phyloP scores from a whole-genome alignment of 2,797 vertebrate species.

The Dipus sagitta region DNA sequence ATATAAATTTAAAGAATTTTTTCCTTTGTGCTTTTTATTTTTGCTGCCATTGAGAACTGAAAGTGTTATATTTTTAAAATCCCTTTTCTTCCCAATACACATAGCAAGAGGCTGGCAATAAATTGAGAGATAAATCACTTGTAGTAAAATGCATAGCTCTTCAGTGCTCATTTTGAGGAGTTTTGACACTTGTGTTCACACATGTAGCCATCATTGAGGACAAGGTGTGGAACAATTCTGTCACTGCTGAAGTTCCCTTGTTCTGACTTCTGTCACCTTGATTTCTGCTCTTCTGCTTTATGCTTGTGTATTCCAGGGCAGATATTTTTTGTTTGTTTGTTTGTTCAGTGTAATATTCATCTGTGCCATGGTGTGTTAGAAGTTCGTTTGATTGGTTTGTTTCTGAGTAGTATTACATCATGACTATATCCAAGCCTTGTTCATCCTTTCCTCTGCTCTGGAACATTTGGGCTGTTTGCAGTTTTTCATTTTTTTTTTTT shows the following conservation, averaged over 20 bases:
- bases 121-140: neutral
- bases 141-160: neutral
- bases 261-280: neutral
- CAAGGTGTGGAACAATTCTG: neutral
- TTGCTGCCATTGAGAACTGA: conserved; percentile 21
- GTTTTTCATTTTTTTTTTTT: neutral
- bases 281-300: neutral
- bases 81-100: neutral
- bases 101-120: neutral
- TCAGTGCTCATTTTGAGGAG: neutral
- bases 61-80: conserved; percentile 19
- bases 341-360: neutral
- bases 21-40: conserved; percentile 41
- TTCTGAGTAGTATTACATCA: neutral
- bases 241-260: neutral
- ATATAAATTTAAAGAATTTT: conserved; percentile 16
- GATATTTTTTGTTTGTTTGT: neutral
- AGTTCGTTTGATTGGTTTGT: neutral
- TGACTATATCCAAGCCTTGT: no score
- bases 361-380: neutral
- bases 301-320: neutral
- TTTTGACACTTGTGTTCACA: neutral
- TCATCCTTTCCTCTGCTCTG: neutral
- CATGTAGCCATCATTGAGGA: neutral
- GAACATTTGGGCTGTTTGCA: conserved; percentile 22